phyloP scores from a whole-genome alignment of 2,113 vertebrate species.

The Cyphomyrus discorhynchus region DNA sequence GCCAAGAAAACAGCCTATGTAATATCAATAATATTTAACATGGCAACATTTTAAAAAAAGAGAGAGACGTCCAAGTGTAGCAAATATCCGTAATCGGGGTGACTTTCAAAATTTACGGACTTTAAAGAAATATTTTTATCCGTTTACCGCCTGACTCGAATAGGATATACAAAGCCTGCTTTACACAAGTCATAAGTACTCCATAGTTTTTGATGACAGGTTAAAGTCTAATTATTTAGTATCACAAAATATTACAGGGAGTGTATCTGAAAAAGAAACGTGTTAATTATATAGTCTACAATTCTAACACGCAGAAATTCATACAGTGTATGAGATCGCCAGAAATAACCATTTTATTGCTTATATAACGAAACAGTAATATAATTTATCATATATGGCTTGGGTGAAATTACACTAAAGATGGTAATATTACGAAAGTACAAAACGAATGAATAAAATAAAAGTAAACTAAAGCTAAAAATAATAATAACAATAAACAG shows the following conservation, averaged over 20 bases:
- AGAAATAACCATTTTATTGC: not conserved
- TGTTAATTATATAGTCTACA: not conserved
- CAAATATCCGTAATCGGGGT: not conserved
- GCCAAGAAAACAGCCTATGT: not conserved
- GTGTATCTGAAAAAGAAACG: not conserved
- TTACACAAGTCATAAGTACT: not conserved
- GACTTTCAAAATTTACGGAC: not conserved
- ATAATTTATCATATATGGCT: not conserved
- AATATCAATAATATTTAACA: not conserved
- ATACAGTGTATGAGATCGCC: not conserved
- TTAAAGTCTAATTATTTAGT: not conserved
- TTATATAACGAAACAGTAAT: not conserved
- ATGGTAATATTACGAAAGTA: not conserved
- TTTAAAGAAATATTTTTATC: not conserved
- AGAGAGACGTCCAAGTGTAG: not conserved
- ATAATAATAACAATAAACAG: not conserved
- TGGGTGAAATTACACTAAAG: not conserved
- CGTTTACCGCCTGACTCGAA: not conserved
- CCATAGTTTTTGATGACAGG: not conserved
- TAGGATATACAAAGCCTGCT: not conserved
- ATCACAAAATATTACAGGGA: not conserved
- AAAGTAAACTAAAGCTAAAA: not conserved
- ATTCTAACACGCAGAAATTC: not conserved
- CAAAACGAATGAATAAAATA: not conserved
- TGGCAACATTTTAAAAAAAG: not conserved